A percentile compares a stretch with the other conserved stretches of the same genome.
Evolutionary conservation across 2,113 vertebrate species (phyloP).

Genomic region (Madoqua kirkii): DNA sequence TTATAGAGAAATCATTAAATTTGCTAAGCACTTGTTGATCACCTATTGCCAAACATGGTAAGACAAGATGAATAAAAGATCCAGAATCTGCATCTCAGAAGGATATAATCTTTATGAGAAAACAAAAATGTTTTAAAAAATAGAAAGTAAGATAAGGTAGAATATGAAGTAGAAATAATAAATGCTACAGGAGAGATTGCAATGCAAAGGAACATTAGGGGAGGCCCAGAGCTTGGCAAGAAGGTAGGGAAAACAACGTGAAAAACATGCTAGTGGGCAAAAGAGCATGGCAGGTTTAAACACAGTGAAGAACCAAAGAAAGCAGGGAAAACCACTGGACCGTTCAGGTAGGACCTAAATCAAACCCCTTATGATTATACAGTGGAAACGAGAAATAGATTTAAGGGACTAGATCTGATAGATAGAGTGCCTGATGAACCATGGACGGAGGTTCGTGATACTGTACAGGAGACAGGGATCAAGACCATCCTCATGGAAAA

Average conservation of each 20-base stretch:
- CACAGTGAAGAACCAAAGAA: background rate
- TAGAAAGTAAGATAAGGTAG: background rate
- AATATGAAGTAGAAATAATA: background rate
- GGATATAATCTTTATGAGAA: background rate
- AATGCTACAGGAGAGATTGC: background rate
- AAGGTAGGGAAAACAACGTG: background rate
- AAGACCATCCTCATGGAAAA: no score
- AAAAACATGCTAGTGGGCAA: background rate
- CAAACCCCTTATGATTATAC: no score
- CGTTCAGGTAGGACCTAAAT: no score
- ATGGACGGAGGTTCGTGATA: no score
- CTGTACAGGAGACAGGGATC: no score
- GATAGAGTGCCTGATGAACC: no score
- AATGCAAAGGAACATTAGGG: background rate
- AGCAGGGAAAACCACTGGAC: no score
- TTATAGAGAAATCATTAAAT: background rate
- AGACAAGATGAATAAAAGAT: background rate
- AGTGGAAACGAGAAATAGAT: no score
- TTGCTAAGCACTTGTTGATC: background rate
- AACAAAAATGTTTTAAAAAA: background rate
- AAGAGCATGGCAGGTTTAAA: background rate
- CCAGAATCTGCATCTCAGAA: background rate
- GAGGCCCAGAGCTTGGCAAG: background rate
- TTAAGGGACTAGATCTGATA: no score
- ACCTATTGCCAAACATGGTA: background rate